Base-by-base conservation (phyloP, 2,888 invertebrate genomes). In the Diogma glabrata region DNA sequence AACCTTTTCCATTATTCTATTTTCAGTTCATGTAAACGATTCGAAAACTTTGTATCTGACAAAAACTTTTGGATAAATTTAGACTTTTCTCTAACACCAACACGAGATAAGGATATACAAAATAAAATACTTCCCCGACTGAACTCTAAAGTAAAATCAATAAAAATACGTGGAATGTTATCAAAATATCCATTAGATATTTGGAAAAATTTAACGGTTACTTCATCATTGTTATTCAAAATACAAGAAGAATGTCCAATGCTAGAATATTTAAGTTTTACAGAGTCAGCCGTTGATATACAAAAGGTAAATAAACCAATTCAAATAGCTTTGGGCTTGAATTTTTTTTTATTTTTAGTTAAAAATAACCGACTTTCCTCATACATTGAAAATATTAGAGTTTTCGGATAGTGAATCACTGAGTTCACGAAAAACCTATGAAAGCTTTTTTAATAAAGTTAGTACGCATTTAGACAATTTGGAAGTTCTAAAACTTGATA, bases 311-410 rank as follows among this genome's bases (percentile, higher is more conserved):
- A 59, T 50, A 23, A n/a, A n/a, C n/a, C n/a, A n/a, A n/a, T n/a
- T n/a, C n/a, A n/a, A n/a, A n/a, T n/a, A n/a, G n/a, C n/a, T n/a
- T n/a, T n/a, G n/a, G n/a, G n/a, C n/a, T n/a, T n/a, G 9, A 10
- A 2, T 51, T 47, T 49, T 12, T 20, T 53, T 50, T 55, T 54
- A 51, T 59, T 67, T 66, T 47, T 68, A 86, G 84, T 74, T 80
- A 1, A 72, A 69, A 30, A 72, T 87, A 49, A 71, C 72, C 5
- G 72, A 77, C 57, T 86, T 87, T 61, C 87, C 87, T 0, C 59
- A 64, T 3, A 72, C 74, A 0, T 63, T 87, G 33, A 77, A 74
- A 58, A 75, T 75, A 47, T 62, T 88, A 1, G 81, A 80, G 12
- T 71, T 78, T 59, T 69, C 8, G 63, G 59, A 45, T 61, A 63